Base-by-base conservation (phyloP, 1,140 invertebrate genomes). In the Leptinotarsa undecemlineata region DNA sequence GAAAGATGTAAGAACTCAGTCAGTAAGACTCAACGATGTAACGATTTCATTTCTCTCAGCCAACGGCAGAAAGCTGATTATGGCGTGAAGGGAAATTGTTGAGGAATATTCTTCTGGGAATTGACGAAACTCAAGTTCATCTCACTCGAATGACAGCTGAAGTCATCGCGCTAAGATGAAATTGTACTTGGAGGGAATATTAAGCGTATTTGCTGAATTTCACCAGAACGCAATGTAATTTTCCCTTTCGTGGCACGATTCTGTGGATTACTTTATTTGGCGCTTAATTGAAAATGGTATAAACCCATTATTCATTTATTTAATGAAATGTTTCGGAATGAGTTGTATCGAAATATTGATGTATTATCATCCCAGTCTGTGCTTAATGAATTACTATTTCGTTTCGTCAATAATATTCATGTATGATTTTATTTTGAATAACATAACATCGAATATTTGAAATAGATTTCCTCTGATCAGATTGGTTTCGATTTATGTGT, bases 131-230 rank as follows among this genome's bases (percentile, higher is more conserved):
- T 19, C 51, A 19, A 71, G 48, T 71, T 71, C 57, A 48, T 70
- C 47, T 48, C 20, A 20, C 33, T 60, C 20, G 48, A 70, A 60
- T 60, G 48, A 70, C 68, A 33, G 57, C 33, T 57, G 47, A 33
- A 60, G 69, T 60, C 69, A 60, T 60, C 51, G 48, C n/a, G 15
- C 69, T 48, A 71, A 60, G 57, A 71, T 71, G 69, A 71, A 71
- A 71, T 71, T 60, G 69, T 60, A 61, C 69, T 57, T 60, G 48
- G 21, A 71, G 57, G 21, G 69, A 71, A 71, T 71, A 71, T 60
- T 71, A 71, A 71, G 21, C 69, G 69, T 68, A 68, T 68, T 68
- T 68, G 33, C 23, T 26, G 19, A 68, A 42, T 68, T 68, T 42
- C 66, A 68, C 33, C 66, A 64, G 33, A 68, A 26, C n/a, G 66